Base-by-base conservation (phyloP, 1,140 invertebrate species). In the Spodoptera litura region DNA sequence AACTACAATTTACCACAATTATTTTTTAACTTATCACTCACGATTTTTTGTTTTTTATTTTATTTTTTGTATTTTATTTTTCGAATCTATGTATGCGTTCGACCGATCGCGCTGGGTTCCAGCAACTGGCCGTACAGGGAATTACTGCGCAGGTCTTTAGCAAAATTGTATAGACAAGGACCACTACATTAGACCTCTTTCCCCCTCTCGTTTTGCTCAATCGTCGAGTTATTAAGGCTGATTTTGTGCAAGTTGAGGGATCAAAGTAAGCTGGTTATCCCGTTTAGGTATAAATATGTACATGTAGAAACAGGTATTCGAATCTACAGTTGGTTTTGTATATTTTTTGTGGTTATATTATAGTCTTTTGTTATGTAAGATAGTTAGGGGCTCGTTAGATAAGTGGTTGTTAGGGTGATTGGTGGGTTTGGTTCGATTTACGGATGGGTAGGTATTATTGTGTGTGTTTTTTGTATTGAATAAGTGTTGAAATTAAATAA, bases 291-390 rank as follows among this genome's bases (percentile, higher is more conserved):
- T 56, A 56, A 8, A 56, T 10, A 56, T 15, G 4, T 49, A 20
- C 2, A 15, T 49, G 15, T 25, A 15, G 12, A 5, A 35, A 31
- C 62, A 49, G 62, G 62, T 66, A 66, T 66, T n/a, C 3, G 87
- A 91, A 87, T 87, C 89, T 86, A 91, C 89, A 91, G 88, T 90
- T 90, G 89, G 88, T 91, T 91, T 87, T 72, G 83, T 85, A 76
- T 79, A 82, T 58, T 59, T 71, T 55, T 55, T 27, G 15, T 52
- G 44, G 49, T 56, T 53, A 31, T 56, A 80, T 80, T 73, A 66
- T 81, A 25, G 44, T 44, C 27, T 74, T 62, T 51, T 66, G 62
- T 66, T 66, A 49, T 49, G 15, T 49, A 66, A 66, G 38, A 49
- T 66, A 20, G 62, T 49, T 66, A 15, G 15, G 38, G 9, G 38